phyloP scores from a whole-genome alignment of 2,113 vertebrate species.

The Solea senegalensis region DNA sequence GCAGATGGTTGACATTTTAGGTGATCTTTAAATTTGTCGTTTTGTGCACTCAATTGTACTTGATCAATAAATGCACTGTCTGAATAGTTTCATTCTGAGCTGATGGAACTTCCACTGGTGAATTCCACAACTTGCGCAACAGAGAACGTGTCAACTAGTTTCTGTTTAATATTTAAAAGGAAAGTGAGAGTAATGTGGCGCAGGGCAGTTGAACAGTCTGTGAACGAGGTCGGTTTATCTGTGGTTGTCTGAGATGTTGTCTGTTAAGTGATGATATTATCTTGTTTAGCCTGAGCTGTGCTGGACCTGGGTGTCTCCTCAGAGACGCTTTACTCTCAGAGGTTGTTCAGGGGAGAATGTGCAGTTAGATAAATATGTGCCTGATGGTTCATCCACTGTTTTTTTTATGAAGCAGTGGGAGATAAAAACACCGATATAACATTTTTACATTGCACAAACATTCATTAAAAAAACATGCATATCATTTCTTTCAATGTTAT shows the following conservation, averaged over 20 bases:
- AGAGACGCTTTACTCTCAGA: slow-evolving; percentile 21
- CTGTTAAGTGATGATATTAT: slow-evolving; percentile 50
- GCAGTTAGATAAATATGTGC: slow-evolving; percentile 2
- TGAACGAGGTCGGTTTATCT: slow-evolving; percentile 34
- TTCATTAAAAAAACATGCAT: no score
- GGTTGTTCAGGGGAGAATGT: slow-evolving; percentile 10
- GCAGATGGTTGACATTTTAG: no score
- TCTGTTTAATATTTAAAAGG: slow-evolving; percentile 22
- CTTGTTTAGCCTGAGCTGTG: slow-evolving; percentile 33
- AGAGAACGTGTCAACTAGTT: slow-evolving; percentile 30
- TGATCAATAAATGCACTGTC: not conserved
- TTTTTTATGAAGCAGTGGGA: no score
- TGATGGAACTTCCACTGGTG: slow-evolving; percentile 52
- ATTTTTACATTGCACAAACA: no score
- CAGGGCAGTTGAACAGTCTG: slow-evolving; percentile 1
- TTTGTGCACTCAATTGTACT: not conserved
- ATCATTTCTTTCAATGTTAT: no score
- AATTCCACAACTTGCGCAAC: slow-evolving; percentile 42
- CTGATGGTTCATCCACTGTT: not conserved
- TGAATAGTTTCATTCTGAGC: slow-evolving; percentile 53
- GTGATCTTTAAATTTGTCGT: not conserved
- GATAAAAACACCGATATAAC: no score
- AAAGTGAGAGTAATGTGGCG: slow-evolving; percentile 34
- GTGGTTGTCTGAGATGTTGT: slow-evolving; percentile 48
- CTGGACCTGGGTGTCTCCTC: slow-evolving; percentile 54